Percentiles rank a stretch among this genome's conserved stretches.
phyloP scores from a whole-genome alignment of 2,797 vertebrate species.

The Podargus strigoides region DNA sequence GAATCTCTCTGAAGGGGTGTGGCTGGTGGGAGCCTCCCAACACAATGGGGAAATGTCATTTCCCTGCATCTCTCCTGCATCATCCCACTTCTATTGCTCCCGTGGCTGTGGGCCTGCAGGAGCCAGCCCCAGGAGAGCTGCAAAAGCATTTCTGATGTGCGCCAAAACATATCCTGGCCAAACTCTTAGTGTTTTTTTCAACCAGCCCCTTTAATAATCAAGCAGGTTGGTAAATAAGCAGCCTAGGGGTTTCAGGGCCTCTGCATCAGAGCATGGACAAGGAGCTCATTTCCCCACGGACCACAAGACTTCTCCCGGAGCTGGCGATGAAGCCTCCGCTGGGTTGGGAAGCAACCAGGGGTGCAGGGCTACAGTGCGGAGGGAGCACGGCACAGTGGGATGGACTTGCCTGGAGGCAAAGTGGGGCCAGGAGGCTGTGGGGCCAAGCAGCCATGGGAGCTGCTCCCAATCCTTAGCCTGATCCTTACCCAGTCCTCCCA shows the following conservation, averaged over 20 bases:
- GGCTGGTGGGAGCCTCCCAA: background rate
- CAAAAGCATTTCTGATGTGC: background rate
- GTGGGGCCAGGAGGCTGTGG: accelerated
- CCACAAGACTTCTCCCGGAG: background rate
- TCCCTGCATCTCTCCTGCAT: background rate
- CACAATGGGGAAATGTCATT: background rate
- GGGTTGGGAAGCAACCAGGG: background rate
- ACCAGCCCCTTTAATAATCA: background rate
- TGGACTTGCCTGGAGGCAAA: background rate
- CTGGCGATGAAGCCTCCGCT: background rate
- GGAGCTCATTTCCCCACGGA: background rate
- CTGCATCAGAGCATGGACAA: background rate
- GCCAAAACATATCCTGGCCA: background rate
- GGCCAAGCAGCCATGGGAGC: background rate
- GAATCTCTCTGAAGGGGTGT: background rate
- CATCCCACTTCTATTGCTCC: background rate
- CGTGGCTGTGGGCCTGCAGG: background rate
- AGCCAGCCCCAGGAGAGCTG: background rate
- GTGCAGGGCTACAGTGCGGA: background rate
- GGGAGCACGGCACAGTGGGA: background rate
- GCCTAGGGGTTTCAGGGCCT: background rate
- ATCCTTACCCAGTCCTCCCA: background rate
- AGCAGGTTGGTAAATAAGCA: background rate
- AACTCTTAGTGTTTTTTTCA: background rate
- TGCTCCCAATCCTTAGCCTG: background rate